A percentile compares a stretch with the other conserved stretches of the same genome.
Conservation (phyloP, 1,140 invertebrate species). For the Cherax quadricarinatus region DNA sequence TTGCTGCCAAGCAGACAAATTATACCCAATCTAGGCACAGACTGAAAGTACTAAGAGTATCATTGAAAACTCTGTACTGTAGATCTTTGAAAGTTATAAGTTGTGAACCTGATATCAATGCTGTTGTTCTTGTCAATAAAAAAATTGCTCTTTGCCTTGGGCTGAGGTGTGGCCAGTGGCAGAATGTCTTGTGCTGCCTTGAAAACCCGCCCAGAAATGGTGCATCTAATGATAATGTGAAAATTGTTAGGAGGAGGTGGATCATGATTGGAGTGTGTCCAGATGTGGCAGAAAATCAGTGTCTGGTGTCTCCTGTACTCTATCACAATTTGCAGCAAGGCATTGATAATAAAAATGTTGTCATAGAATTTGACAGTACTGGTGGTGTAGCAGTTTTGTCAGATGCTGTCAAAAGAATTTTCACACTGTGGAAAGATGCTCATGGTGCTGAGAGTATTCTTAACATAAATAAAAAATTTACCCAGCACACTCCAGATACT, state of each 20-base stretch:
- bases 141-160: slow-evolving; percentile 26
- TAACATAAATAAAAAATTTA: not conserved
- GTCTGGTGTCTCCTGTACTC: slow-evolving; percentile 32
- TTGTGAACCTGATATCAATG: slow-evolving; percentile 50
- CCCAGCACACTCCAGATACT: slow-evolving; percentile 1
- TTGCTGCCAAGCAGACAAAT: slow-evolving; percentile 3
- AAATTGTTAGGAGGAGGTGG: slow-evolving; percentile 44
- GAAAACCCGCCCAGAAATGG: not conserved
- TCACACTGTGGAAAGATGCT: slow-evolving; percentile 39
- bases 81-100: not conserved
- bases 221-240: not conserved
- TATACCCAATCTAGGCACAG: not conserved
- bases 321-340: slow-evolving; percentile 36
- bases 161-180: slow-evolving; percentile 46
- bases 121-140: slow-evolving; percentile 40
- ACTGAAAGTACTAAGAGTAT: slow-evolving; percentile 18
- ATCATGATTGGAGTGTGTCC: slow-evolving; percentile 17
- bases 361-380: slow-evolving; percentile 25
- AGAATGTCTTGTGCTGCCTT: not conserved
- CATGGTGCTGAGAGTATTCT: not conserved
- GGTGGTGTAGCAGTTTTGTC: not conserved
- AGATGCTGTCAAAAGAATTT: slow-evolving; percentile 33
- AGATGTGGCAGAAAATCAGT: slow-evolving; percentile 22
- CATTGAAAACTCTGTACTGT: slow-evolving; percentile 14
- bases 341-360: not conserved